Percentiles rank a stretch among this genome's conserved stretches.
Evolutionary conservation across 2,113 vertebrate genomes (phyloP).

Genomic region (Dicaeum eximium): DNA sequence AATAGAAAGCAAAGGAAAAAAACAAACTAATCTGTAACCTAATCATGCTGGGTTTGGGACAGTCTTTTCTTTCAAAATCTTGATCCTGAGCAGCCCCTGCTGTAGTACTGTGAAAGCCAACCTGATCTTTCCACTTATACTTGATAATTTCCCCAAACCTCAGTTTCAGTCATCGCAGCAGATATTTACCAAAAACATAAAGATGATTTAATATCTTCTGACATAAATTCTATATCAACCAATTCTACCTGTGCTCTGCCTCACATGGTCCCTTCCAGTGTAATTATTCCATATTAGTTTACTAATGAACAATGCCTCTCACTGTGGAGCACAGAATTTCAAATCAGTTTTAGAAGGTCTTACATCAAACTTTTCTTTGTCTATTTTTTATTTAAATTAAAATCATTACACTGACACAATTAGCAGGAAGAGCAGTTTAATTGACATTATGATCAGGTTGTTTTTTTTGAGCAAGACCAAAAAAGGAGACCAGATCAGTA

Average conservation of each 20-base stretch:
- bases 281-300: neutral
- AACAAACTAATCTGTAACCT: accelerated
- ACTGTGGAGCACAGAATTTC: neutral
- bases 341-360: neutral
- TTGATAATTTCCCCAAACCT: neutral
- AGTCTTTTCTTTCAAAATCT: neutral
- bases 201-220: neutral
- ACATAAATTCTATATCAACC: neutral
- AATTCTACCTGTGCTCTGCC: neutral
- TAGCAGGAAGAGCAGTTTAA: neutral
- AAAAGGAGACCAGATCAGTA: neutral
- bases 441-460: neutral
- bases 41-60: neutral
- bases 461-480: neutral
- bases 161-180: neutral
- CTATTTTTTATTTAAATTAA: neutral
- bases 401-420: neutral
- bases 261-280: neutral
- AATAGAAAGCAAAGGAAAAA: neutral
- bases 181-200: neutral
- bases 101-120: neutral
- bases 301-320: neutral
- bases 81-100: neutral
- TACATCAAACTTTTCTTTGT: neutral
- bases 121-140: neutral